These are phyloP conservation scores for Microcebus lehilahytsara DNA, from an alignment of 2,113 vertebrate species.

Conservation along the genomic window DNA sequence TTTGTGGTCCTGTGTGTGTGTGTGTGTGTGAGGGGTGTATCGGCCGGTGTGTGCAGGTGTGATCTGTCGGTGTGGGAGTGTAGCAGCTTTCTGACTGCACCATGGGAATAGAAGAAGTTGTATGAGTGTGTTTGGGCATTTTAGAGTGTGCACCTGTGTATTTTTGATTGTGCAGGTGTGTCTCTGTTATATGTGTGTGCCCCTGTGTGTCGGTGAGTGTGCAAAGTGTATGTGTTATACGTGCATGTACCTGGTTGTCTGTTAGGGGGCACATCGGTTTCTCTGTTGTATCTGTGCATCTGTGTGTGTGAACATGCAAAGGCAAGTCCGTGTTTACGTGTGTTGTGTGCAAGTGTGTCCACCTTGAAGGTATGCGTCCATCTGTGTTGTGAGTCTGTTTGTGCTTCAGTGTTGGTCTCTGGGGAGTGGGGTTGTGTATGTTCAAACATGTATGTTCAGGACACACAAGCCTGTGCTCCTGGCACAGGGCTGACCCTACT, in stretches of 20 bases:
- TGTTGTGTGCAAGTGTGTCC: background rate
- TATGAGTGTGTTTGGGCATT: background rate
- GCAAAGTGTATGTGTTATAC: background rate
- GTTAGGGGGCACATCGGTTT: background rate
- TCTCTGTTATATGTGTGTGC: background rate
- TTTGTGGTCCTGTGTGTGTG: background rate
- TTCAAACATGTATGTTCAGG: background rate
- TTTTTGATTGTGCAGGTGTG: constrained; percentile 17
- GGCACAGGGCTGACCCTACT: background rate
- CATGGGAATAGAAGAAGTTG: background rate
- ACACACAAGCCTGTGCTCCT: background rate
- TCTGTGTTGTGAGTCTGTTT: constrained; percentile 14
- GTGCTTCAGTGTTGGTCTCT: background rate
- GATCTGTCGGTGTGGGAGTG: background rate
- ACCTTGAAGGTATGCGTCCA: background rate
- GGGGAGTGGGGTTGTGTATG: background rate
- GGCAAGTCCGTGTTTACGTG: background rate
- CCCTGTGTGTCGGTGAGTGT: background rate
- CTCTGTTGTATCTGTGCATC: constrained; percentile 2
- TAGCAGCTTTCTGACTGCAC: background rate
- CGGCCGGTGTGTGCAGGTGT: background rate
- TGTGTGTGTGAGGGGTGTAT: background rate
- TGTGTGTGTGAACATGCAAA: background rate
- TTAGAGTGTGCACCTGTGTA: background rate
- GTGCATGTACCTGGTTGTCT: constrained; percentile 4